These are phyloP conservation scores for Holacanthus passer DNA, from an alignment of 2,113 vertebrate genomes.

Conservation along the genomic window DNA sequence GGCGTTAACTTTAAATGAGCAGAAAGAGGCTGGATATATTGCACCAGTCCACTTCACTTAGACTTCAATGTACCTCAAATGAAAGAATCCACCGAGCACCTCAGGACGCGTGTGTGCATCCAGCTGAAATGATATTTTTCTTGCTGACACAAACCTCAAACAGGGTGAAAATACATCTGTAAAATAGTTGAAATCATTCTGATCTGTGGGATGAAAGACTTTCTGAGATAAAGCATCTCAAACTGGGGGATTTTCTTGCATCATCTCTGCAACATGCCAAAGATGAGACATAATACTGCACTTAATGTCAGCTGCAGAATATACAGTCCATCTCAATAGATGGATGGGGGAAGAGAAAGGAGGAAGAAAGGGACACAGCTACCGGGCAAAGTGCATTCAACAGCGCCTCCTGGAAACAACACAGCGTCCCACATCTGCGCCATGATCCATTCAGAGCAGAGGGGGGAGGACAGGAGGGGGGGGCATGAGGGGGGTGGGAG, in stretches of 20 bases:
- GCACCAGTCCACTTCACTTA: constrained; percentile 12
- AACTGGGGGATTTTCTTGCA: not conserved
- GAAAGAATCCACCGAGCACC: not conserved
- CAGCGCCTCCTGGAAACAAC: constrained; percentile 66
- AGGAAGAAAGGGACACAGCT: not conserved
- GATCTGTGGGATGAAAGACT: too few relatives aligned
- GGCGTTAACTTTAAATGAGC: constrained; percentile 8
- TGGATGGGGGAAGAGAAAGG: not conserved
- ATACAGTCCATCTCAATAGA: constrained; percentile 16
- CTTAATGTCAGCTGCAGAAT: constrained; percentile 21
- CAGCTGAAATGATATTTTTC: not conserved
- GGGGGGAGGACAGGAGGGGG: constrained; percentile 6
- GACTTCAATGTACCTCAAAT: not conserved
- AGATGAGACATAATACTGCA: constrained; percentile 5
- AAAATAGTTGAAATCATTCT: not conserved
- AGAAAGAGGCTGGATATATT: not conserved
- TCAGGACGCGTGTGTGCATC: not conserved
- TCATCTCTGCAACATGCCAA: not conserved
- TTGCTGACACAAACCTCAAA: constrained; percentile 9
- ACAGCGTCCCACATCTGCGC: constrained; percentile 67
- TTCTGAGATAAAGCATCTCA: not conserved
- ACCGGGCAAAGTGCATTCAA: constrained; percentile 59
- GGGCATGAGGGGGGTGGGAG: constrained; percentile 17
- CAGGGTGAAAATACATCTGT: not conserved
- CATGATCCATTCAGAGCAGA: constrained; percentile 57